Base-by-base conservation (phyloP, 2,113 vertebrate genomes). In the Leucosticte australis region DNA sequence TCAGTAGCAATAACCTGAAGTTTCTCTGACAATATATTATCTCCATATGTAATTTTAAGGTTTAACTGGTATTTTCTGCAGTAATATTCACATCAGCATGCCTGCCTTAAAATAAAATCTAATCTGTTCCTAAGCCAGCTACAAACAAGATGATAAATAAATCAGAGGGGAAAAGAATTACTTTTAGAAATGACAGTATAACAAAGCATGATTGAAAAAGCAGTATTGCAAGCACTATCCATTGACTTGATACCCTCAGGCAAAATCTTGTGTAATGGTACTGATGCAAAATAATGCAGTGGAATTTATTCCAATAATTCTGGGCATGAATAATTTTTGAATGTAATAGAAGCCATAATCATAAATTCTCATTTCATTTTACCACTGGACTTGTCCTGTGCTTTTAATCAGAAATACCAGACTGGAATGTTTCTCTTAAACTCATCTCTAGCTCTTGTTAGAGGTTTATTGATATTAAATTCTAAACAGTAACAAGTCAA, bases 171-270 rank as follows among this genome's bases (percentile, higher is more conserved):
- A 65, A 87, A 90, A 91, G 79, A 88, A 88, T n/a, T 1, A 76
- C 90, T 85, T 69, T 93, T 63, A 95, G 79, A 97, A 97, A 97
- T 96, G 41, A 70, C 76, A 95, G 95, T 96, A 84, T 79, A 95
- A 94, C 60, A 90, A 95, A 91, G 42, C 67, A 73, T 88, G 95
- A 97, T 90, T 97, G 88, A 90, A 96, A 95, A 95, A 94, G 60
- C 85, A 95, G 77, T 76, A 90, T 87, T 92, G 63, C 70, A 81
- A 79, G 86, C 47, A 95, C 91, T 92, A 95, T n/a, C 55, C 71
- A 47, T 82, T 89, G 83, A 89, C 68, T 94, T 52, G 50, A 91
- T 84, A 95, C 75, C 96, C 86, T 95, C 67, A 86, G 89, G 97
- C 90, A 95, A 95, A 97, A 97, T 92, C 64, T 76, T 20, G 9